Evolutionary conservation across 2,113 vertebrate species (phyloP).

Genomic region (pig (Sus scrofa)): DNA sequence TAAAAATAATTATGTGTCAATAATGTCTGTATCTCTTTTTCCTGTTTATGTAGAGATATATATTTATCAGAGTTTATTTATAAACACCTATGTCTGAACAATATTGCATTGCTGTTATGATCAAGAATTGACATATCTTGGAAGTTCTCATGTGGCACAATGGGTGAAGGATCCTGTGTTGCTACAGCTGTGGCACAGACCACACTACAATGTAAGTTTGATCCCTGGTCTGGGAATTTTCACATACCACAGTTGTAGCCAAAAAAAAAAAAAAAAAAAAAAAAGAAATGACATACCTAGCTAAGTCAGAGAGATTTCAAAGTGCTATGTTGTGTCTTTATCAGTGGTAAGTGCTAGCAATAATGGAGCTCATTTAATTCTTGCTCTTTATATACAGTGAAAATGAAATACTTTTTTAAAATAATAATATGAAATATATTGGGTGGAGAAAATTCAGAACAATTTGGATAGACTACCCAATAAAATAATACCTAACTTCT

Average conservation of each 20-base stretch:
- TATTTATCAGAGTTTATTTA: neutral
- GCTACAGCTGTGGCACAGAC: no score
- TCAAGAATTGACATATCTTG: neutral
- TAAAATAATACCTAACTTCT: neutral
- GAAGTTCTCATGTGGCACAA: no score
- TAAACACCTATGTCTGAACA: neutral
- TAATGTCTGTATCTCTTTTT: neutral
- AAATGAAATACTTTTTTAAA: neutral
- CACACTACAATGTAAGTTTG: no score
- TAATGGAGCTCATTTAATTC: neutral
- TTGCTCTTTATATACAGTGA: neutral
- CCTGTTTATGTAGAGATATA: rapidly evolving
- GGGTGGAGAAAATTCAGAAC: neutral
- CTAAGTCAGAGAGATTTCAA: neutral
- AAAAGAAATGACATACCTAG: neutral
- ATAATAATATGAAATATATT: neutral
- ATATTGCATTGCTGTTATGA: neutral
- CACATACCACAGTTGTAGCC: no score
- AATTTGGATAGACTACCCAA: neutral
- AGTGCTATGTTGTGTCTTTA: neutral
- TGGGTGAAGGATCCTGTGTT: no score
- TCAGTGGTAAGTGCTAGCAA: neutral
- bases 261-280: no score
- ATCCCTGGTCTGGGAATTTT: no score
- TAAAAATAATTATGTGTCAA: neutral